A percentile compares a stretch with the other conserved stretches of the same genome.
Evolutionary conservation across 2,797 vertebrate genomes (phyloP).

Genomic region (Sylvilagus floridanus): DNA sequence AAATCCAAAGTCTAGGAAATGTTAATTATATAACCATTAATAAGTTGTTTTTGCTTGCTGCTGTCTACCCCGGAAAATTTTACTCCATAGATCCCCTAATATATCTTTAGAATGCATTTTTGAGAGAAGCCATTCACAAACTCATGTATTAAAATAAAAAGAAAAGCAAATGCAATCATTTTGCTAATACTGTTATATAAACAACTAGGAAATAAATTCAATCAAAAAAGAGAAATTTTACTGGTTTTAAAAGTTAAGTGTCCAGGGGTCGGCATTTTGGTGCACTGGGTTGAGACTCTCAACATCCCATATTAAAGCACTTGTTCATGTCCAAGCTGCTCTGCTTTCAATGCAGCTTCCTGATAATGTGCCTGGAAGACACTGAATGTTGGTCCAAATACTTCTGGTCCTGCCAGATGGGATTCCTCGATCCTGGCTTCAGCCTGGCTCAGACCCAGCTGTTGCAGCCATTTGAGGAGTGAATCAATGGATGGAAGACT

Average conservation of each 20-base stretch:
- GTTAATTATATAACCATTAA: neutral
- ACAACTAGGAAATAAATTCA: neutral
- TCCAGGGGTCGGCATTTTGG: too few species aligned
- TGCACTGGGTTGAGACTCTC: too few species aligned
- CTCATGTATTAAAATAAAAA: neutral
- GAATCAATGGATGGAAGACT: too few species aligned
- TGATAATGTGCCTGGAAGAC: too few species aligned
- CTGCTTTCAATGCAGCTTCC: too few species aligned
- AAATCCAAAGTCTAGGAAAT: neutral
- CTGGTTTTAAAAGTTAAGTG: neutral
- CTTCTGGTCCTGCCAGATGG: too few species aligned
- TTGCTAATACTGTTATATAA: neutral
- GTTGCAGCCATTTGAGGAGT: too few species aligned
- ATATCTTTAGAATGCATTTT: neutral
- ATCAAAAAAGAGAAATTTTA: neutral
- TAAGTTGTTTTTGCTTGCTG: neutral
- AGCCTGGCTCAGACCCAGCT: too few species aligned
- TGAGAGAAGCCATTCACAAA: neutral
- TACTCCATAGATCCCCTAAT: neutral
- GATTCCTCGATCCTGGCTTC: too few species aligned
- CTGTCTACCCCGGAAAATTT: neutral
- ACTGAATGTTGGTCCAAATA: too few species aligned
- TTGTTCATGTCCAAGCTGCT: too few species aligned
- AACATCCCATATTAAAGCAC: too few species aligned
- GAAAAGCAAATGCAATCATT: slow-evolving; percentile 9